These are phyloP conservation scores for Arnoldichthys spilopterus DNA, from an alignment of 2,797 vertebrate genomes.

Conservation along the genomic window DNA sequence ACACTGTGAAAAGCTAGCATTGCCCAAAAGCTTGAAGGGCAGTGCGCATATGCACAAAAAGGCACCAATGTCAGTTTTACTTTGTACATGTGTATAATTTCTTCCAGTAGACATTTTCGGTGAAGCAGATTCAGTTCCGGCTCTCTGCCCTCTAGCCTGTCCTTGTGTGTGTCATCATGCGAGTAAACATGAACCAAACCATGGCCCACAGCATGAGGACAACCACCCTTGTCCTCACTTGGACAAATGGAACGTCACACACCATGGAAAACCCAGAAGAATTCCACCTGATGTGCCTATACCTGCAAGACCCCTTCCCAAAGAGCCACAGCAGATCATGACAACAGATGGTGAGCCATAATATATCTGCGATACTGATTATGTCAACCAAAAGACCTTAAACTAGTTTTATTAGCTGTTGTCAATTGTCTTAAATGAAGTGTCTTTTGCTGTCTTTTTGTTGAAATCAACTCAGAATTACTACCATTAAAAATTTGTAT, in stretches of 20 bases:
- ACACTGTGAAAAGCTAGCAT: no score
- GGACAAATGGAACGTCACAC: conserved; percentile 10
- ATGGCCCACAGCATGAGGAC: background rate
- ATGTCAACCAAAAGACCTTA: background rate
- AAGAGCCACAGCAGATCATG: conserved; percentile 28
- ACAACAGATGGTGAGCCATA: conserved; percentile 23
- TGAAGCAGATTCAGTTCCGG: background rate
- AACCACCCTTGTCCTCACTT: background rate
- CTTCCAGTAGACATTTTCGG: background rate
- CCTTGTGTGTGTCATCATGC: conserved; percentile 41
- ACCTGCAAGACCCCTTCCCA: conserved; percentile 38
- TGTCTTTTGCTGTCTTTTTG: no score
- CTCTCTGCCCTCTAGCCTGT: conserved; percentile 20
- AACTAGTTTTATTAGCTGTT: no score
- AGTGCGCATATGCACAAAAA: no score
- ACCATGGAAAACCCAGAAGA: background rate
- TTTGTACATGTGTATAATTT: background rate
- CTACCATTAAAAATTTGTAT: no score
- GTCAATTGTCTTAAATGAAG: no score
- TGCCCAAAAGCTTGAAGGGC: background rate
- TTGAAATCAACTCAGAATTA: no score
- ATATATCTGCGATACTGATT: background rate
- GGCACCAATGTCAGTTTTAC: no score
- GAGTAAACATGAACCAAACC: conserved; percentile 4
- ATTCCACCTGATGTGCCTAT: conserved; percentile 38